A percentile compares a stretch with the other conserved stretches of the same genome.
Evolutionary conservation across 37 sponge, comb jelly and placozoan species (phyloP).

Genomic region (Halisarca cf. caerulea): DNA sequence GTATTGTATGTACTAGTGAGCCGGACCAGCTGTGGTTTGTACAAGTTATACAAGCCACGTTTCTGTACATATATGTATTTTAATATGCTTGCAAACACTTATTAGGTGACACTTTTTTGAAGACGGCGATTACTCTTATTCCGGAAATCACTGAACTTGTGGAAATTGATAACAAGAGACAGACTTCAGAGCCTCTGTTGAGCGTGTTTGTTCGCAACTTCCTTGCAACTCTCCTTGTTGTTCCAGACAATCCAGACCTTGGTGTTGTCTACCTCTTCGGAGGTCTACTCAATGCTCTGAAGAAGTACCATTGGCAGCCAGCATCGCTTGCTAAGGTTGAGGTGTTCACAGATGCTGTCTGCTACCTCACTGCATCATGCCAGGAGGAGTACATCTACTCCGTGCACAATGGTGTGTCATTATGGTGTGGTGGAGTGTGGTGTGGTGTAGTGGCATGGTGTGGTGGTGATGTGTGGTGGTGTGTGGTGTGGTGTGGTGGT

Average conservation of each 20-base stretch:
- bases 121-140: constrained; percentile 77
- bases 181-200: constrained; percentile 70
- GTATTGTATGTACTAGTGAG: no score
- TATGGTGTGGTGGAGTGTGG: no score
- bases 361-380: constrained; percentile 63
- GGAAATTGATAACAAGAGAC: constrained; percentile 75
- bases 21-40: no score
- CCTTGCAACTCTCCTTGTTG: constrained; percentile 77
- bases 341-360: constrained; percentile 65
- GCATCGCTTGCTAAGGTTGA: constrained; percentile 52
- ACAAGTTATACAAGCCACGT: neutral
- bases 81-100: neutral
- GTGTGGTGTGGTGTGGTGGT: no score
- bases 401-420: constrained; percentile 14
- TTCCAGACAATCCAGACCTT: constrained; percentile 93
- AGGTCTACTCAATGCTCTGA: constrained; percentile 76
- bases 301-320: constrained; percentile 76
- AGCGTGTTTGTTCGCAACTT: constrained; percentile 61
- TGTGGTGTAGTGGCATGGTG: no score
- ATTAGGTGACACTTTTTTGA: constrained; percentile 92
- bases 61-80: neutral
- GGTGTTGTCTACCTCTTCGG: constrained; percentile 69
- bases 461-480: no score
- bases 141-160: constrained; percentile 79
- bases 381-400: constrained; percentile 60